Evolutionary conservation across 2,113 vertebrate species (phyloP), one percentile per base, ranked within the genome.

Genomic region (Saccopteryx bilineata): DNA sequence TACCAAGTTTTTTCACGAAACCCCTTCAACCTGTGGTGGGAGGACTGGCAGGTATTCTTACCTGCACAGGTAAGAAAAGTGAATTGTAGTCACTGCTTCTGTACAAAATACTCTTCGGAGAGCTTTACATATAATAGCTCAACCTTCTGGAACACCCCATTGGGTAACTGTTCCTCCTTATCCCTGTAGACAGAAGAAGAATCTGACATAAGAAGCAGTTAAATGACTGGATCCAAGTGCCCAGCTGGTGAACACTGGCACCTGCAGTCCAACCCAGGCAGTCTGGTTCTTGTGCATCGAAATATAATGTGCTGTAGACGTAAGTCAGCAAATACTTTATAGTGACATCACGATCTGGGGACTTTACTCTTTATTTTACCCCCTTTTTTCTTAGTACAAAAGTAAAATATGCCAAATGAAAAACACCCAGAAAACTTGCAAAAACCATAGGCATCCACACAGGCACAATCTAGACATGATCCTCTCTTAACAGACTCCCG

Each of bases 291-390:
- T 52, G 5, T 6, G 14, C 10, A 48, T 13, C 17, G 13, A 46
- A 17, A 13, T 48, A 19, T 0, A 74, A 7, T 5, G 33, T 18
- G 9, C 2, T 28, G 3, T 7, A 65, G 86, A 87, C 19, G 66
- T 0, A 31, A 15, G 5, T 71, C 60, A 76, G 17, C 9, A 10
- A 10, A 11, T 9, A 31, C 7, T 11, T 6, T 23, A 46, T 3
- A n/a, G 61, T 1, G 50, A 46, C 7, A 24, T 11, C 33, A 9
- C 24, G 11, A 58, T 63, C n/a, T 13, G 9, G 10, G 50, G 1
- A 19, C 6, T 28, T 69, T 0, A 12, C 21, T 28, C 26, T 33
- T 60, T 23, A 3, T 3, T 17, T 9, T 5, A 10, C 2, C 2
- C 2, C 2, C 17, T 5, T 82, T 82, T n/a, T n/a, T 39, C 23